Evolutionary conservation across 2,113 vertebrate genomes (phyloP).

Genomic region (Grammomys dolichurus): DNA sequence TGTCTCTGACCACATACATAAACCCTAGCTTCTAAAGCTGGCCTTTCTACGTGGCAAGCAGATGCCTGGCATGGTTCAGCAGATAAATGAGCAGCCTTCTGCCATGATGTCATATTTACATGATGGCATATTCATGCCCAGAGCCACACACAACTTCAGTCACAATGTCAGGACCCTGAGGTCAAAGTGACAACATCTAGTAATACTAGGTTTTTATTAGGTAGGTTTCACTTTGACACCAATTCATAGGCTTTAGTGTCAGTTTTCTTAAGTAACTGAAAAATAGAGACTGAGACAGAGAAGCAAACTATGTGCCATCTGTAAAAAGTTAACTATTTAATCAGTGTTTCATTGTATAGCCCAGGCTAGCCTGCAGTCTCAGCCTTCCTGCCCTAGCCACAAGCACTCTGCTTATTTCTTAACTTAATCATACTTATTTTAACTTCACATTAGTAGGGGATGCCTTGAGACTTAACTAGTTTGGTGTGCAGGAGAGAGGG

Average conservation of each 20-base stretch:
- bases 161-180: conserved; percentile 84
- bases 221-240: conserved; percentile 83
- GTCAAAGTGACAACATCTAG: conserved; percentile 84
- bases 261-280: conserved; percentile 85
- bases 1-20: conserved; percentile 79
- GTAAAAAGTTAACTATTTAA: conserved; percentile 37
- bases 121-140: conserved; percentile 59
- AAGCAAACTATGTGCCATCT: conserved; percentile 69
- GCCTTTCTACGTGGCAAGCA: conserved; percentile 67
- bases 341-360: neutral
- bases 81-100: conserved; percentile 51
- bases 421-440: conserved; percentile 36
- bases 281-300: conserved; percentile 73
- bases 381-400: neutral
- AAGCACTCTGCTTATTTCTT: neutral
- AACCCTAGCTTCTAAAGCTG: conserved; percentile 81
- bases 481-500: neutral
- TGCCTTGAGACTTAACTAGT: conserved; percentile 40
- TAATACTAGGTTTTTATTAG: conserved; percentile 83
- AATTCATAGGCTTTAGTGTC: conserved; percentile 87
- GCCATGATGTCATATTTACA: neutral
- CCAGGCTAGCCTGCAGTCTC: neutral
- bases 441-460: conserved; percentile 42
- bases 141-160: conserved; percentile 84
- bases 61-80: conserved; percentile 71